phyloP scores from a whole-genome alignment of 2,113 vertebrate genomes.

The Ranitomeya variabilis region DNA sequence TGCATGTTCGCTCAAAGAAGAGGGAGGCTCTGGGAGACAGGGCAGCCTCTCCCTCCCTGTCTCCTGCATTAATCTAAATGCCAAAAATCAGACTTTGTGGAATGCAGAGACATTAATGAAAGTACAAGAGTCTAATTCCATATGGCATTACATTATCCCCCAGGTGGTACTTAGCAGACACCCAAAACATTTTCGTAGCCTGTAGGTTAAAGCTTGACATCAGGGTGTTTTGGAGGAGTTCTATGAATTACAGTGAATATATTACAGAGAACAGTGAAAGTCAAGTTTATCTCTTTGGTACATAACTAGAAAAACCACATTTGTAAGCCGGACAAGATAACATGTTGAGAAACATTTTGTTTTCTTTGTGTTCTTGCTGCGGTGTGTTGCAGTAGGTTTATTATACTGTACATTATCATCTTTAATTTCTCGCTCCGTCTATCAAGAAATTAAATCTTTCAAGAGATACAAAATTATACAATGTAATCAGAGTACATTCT shows the following conservation, averaged over 20 bases:
- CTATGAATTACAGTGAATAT: slow-evolving; percentile 35
- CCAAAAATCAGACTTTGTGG: slow-evolving; percentile 70
- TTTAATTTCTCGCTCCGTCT: slow-evolving; percentile 17
- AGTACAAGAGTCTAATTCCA: slow-evolving; percentile 68
- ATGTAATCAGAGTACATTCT: slow-evolving; percentile 47
- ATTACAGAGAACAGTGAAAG: slow-evolving; percentile 29
- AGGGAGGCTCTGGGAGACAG: slow-evolving; percentile 62
- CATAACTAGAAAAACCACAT: slow-evolving; percentile 7
- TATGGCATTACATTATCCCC: slow-evolving; percentile 69
- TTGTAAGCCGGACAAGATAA: slow-evolving; percentile 5
- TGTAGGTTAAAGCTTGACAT: neutral
- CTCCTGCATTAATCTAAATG: slow-evolving; percentile 74
- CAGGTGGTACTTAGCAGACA: slow-evolving; percentile 64
- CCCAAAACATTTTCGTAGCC: slow-evolving; percentile 56
- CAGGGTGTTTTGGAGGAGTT: slow-evolving; percentile 24
- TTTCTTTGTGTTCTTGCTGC: neutral
- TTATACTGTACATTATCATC: slow-evolving; percentile 16
- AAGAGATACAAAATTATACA: slow-evolving; percentile 47
- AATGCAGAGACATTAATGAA: slow-evolving; percentile 66
- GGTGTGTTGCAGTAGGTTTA: slow-evolving; percentile 7
- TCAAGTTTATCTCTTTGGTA: slow-evolving; percentile 36
- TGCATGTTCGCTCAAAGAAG: slow-evolving; percentile 61
- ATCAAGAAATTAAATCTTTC: slow-evolving; percentile 14
- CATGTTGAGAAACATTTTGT: neutral
- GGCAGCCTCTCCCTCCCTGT: slow-evolving; percentile 71